Conservation (phyloP, 2,797 vertebrate genomes). For the Hoplostethus atlanticus region DNA sequence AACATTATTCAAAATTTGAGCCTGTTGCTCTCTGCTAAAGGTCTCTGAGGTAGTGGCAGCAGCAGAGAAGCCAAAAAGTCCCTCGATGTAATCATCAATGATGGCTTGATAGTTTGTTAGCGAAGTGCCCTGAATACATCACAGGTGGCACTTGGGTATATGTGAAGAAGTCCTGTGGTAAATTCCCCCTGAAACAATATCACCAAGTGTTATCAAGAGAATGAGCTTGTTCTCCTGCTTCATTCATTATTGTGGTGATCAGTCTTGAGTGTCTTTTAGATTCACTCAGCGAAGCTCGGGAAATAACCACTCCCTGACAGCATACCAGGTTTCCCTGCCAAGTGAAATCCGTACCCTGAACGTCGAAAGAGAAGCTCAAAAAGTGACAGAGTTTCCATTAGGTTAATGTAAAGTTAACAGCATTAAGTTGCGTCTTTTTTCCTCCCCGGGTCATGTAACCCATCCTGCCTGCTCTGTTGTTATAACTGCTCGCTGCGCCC, state of each 20-base stretch:
- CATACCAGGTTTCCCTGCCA: constrained; percentile 4
- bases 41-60: background rate
- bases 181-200: background rate
- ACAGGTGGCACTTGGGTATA: constrained; percentile 20
- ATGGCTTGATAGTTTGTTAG: constrained; percentile 42
- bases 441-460: constrained; percentile 28
- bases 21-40: constrained; percentile 15
- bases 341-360: constrained; percentile 19
- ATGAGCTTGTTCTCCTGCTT: background rate
- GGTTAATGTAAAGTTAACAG: constrained; percentile 70
- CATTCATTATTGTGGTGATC: constrained; percentile 9
- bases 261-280: constrained; percentile 1
- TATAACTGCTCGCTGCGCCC: constrained; percentile 16
- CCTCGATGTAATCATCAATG: background rate
- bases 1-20: constrained; percentile 79
- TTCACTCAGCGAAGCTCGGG: constrained; percentile 16
- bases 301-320: background rate
- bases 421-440: constrained; percentile 50
- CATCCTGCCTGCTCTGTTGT: constrained; percentile 36
- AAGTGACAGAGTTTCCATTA: constrained; percentile 66
- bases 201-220: background rate
- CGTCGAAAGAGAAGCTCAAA: constrained; percentile 34
- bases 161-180: constrained; percentile 19
- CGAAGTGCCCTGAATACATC: constrained; percentile 27
- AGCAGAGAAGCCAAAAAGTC: background rate